Evolutionary conservation across 2,113 vertebrate genomes (phyloP).

Genomic region (Chloropsis cyanopogon): DNA sequence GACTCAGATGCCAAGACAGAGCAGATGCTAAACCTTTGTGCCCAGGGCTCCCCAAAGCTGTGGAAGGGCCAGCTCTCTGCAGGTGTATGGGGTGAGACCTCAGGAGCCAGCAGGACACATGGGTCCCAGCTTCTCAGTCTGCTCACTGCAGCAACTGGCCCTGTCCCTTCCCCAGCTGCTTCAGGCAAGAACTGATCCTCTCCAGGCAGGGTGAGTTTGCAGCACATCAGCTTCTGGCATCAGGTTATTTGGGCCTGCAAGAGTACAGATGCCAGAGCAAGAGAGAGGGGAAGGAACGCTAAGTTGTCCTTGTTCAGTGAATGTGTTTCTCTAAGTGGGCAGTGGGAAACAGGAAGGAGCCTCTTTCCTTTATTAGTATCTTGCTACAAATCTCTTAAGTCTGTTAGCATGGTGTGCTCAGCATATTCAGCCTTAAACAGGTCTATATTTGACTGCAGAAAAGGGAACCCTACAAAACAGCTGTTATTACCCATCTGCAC

Average conservation of each 20-base stretch:
- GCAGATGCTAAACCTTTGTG: background rate
- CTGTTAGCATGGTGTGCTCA: background rate
- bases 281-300: background rate
- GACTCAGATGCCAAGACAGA: background rate
- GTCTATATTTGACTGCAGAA: background rate
- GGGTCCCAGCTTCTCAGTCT: accelerated
- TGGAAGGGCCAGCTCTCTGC: background rate
- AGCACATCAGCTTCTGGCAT: background rate
- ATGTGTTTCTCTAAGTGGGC: background rate
- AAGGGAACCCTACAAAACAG: background rate
- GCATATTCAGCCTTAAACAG: background rate
- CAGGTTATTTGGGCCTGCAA: background rate
- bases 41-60: background rate
- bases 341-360: background rate
- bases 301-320: background rate
- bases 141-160: accelerated
- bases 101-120: background rate
- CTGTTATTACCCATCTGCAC: background rate
- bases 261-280: background rate
- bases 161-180: background rate
- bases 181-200: background rate
- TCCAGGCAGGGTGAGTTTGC: background rate
- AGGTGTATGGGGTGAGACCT: background rate
- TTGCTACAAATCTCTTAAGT: background rate
- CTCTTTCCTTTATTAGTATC: background rate